Percentiles rank a stretch among this genome's conserved stretches.
These are phyloP conservation scores for Boloria selene DNA, from an alignment of 2,888 invertebrate genomes.

Conservation along the genomic window DNA sequence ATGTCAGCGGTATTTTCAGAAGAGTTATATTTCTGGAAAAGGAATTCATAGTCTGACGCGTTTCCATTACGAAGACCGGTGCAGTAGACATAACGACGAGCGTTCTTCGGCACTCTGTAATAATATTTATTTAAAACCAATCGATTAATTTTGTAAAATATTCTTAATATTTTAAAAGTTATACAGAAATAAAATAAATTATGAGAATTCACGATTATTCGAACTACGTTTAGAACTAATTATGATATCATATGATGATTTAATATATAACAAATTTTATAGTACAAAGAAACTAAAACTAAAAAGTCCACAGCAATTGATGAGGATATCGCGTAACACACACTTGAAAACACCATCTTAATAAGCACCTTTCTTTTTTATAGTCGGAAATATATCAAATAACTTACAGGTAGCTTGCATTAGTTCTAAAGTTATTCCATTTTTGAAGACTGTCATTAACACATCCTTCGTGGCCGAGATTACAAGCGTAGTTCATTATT, in stretches of 20 bases:
- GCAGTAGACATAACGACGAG: slow-evolving; percentile 85
- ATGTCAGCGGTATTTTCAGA: slow-evolving; percentile 84
- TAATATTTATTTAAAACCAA: no score
- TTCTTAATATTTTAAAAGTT: not conserved
- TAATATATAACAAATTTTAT: no score
- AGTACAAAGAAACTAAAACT: no score
- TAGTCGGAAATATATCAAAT: not conserved
- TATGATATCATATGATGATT: no score
- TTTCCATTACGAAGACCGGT: slow-evolving; percentile 83
- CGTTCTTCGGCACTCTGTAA: slow-evolving; percentile 81
- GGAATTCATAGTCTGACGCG: slow-evolving; percentile 83
- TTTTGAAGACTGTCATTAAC: slow-evolving; percentile 64
- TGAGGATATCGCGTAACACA: no score
- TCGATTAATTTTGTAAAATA: not conserved
- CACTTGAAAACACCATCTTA: no score
- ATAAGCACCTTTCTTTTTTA: no score
- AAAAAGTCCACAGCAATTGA: no score
- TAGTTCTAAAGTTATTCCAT: slow-evolving; percentile 55
- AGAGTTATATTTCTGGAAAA: slow-evolving; percentile 80
- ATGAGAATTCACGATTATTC: not conserved
- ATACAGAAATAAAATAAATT: not conserved
- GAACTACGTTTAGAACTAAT: no score
- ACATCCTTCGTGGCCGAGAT: slow-evolving; percentile 83
- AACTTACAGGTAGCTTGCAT: slow-evolving; percentile 52
- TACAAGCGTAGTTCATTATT: slow-evolving; percentile 85